Evolutionary conservation across 1,140 invertebrate species (phyloP).

Genomic region (Coptotermes formosanus): DNA sequence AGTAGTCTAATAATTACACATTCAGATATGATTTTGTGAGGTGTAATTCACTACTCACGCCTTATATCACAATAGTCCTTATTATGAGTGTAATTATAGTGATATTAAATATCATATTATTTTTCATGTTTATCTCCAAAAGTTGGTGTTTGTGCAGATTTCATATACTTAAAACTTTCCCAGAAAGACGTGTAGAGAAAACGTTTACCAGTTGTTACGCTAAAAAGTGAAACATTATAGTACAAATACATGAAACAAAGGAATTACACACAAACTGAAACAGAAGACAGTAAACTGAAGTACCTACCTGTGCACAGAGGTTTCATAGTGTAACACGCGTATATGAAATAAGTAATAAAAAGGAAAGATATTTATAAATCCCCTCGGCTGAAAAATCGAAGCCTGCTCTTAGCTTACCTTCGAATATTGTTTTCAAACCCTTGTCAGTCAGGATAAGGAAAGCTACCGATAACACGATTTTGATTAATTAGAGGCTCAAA

Average conservation of each 20-base stretch:
- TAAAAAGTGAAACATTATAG: not conserved
- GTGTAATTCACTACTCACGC: not conserved
- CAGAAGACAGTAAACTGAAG: not conserved
- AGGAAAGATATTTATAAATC: not conserved
- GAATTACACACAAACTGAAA: not conserved
- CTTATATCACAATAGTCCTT: not conserved
- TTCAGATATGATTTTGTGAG: not conserved
- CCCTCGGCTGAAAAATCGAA: not conserved
- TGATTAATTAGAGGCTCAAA: not conserved
- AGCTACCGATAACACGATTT: not conserved
- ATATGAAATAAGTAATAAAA: not conserved
- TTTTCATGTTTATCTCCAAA: not conserved
- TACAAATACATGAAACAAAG: not conserved
- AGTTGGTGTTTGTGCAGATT: not conserved
- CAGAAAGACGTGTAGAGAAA: not conserved
- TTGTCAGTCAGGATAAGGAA: not conserved
- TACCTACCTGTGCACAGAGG: not conserved
- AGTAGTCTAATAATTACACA: not conserved
- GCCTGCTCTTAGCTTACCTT: not conserved
- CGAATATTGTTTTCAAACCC: not conserved
- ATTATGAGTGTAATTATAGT: not conserved
- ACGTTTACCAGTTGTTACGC: not conserved
- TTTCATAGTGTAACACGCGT: not conserved
- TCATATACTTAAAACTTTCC: not conserved
- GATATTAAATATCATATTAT: not conserved